Percentiles rank a stretch among this genome's conserved stretches.
Evolutionary conservation across 2,888 invertebrate species (phyloP).

Genomic region (Drosophila emarginata): DNA sequence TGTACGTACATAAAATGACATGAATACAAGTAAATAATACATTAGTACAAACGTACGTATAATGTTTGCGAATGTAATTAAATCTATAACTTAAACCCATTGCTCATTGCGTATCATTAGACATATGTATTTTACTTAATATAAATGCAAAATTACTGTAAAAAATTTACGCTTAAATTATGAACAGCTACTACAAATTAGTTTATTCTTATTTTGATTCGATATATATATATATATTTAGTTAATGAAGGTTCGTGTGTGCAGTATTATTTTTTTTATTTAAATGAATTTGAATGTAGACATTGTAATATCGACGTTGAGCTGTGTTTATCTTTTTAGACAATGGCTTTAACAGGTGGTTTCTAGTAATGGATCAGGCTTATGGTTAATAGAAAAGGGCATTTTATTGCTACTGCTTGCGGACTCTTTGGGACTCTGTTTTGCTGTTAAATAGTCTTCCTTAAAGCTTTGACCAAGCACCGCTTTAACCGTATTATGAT

Average conservation of each 20-base stretch:
- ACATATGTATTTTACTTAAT: constrained; percentile 50
- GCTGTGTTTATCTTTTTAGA: constrained; percentile 19
- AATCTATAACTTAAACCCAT: constrained; percentile 58
- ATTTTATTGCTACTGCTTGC: constrained; percentile 50
- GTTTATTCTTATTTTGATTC: constrained; percentile 56
- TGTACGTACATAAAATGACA: constrained; percentile 65
- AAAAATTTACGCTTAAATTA: constrained; percentile 56
- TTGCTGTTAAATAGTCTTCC: constrained; percentile 47
- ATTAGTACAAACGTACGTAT: constrained; percentile 55
- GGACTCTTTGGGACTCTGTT: constrained; percentile 44
- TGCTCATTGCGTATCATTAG: constrained; percentile 41
- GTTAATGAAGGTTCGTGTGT: constrained; percentile 34
- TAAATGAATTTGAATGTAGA: constrained; percentile 30
- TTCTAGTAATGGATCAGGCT: constrained; percentile 80
- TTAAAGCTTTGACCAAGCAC: constrained; percentile 66
- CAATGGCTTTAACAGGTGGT: constrained; percentile 79
- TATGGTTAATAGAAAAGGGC: constrained; percentile 50
- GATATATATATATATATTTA: constrained; percentile 53
- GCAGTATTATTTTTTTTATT: background rate
- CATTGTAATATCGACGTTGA: constrained; percentile 43
- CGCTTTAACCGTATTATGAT: constrained; percentile 42
- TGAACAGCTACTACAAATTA: constrained; percentile 52
- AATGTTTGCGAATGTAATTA: constrained; percentile 58
- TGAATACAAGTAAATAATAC: constrained; percentile 58
- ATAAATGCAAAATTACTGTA: constrained; percentile 68